Evolutionary conservation across 2,797 vertebrate genomes (phyloP), one percentile per base, ranked within the genome.

Genomic region (Enteromius mattozi): DNA sequence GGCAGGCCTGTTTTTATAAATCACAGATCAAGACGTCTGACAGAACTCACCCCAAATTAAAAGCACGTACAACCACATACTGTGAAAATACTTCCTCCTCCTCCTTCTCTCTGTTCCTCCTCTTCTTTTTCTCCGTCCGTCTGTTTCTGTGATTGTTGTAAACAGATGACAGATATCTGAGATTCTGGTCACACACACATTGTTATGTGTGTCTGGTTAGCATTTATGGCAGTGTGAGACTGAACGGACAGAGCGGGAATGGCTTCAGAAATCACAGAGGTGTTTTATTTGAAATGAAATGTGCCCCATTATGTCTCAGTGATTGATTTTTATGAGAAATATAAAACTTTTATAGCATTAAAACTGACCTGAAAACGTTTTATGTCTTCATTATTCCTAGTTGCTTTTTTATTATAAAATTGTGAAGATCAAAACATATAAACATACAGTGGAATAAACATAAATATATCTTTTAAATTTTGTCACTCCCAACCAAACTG

Each of bases 151-250:
- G 51, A 24, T 76, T 51, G 27, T 76, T 56, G 21, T 56, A n/a
- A 76, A 76, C 74, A 37, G 72, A 75, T 37, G 72, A 75, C 72
- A 37, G 49, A 76, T 56, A 8, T 35, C 51, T 1, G 13, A 76
- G 33, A 24, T 33, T 51, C 27, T 40, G 33, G 12, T 56, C 74
- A 35, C 49, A 33, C 49, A 37, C 30, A 54, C 19, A n/a, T n/a
- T 35, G 16, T 49, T 45, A 30, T 45, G n/a, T 72, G 70, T 27
- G 69, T 49, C 14, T 49, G 70, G 49, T 72, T 19, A 49, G 27
- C 24, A 9, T 72, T 19, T 47, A 72, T 49, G 42, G 14, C 42
- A 47, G 42, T 3, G 40, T 30, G 70, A 33, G 27, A 74, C 9
- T 33, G 70, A 17, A 49, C 16, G 19, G 69, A 47, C 14, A 30